Conservation (phyloP, 92 coral and sea anemone species). For the Muricea muricata region DNA sequence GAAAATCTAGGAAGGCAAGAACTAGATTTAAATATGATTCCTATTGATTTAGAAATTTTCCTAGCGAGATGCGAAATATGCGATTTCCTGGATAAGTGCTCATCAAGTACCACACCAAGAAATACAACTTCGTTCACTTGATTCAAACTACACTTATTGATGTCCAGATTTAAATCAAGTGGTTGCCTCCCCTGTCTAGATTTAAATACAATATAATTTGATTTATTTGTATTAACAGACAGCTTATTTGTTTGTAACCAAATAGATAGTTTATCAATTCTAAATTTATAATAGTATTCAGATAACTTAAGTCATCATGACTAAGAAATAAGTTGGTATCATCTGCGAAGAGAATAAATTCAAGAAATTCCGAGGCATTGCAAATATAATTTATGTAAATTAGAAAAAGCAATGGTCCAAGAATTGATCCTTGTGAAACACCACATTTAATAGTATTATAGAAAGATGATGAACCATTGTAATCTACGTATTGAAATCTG, state of each 20-base stretch:
- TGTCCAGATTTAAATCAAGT: not conserved
- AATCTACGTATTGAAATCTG: conserved; percentile 25
- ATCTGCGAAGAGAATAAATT: conserved; percentile 23
- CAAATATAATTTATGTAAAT: conserved; percentile 12
- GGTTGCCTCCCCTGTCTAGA: not conserved
- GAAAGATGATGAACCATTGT: conserved; percentile 6
- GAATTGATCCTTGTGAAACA: conserved; percentile 16
- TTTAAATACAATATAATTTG: not conserved
- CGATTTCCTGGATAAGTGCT: not conserved
- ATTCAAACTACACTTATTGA: not conserved
- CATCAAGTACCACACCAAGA: conserved; percentile 14
- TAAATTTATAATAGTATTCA: not conserved
- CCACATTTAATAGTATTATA: not conserved
- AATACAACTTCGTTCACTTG: not conserved
- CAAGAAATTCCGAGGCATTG: not conserved
- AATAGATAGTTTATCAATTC: not conserved
- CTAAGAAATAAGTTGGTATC: conserved; percentile 3
- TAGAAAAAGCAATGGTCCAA: not conserved
- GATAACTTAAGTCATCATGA: not conserved
- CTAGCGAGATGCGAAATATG: conserved; percentile 25
- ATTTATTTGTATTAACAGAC: not conserved
- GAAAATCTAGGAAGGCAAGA: conserved; percentile 21
- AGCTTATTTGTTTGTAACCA: not conserved
- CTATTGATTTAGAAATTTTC: conserved; percentile 42
- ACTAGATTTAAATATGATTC: conserved; percentile 39